phyloP scores from a whole-genome alignment of 2,888 invertebrate genomes.

The Pseudolycoriella hygida region DNA sequence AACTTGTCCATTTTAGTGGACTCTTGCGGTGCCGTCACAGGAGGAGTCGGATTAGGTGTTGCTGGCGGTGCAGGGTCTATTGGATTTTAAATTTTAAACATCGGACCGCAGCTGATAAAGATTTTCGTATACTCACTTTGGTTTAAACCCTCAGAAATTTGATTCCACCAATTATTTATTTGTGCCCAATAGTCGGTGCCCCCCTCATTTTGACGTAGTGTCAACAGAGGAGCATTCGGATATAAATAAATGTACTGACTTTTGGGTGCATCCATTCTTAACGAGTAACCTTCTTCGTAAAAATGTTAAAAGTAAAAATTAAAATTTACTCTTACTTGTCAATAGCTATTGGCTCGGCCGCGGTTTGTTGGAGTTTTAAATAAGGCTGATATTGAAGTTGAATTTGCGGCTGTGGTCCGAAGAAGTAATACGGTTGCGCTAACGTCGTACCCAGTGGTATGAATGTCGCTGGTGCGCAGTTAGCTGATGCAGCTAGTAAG shows the following conservation, averaged over 20 bases:
- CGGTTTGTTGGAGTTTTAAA: conserved; percentile 10
- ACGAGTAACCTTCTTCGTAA: neutral
- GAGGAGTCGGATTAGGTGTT: too few relatives aligned
- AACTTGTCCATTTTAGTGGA: neutral
- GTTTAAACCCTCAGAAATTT: too few relatives aligned
- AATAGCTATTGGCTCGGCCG: conserved; percentile 12
- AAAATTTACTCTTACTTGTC: neutral
- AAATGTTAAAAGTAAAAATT: neutral
- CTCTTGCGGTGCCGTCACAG: too few relatives aligned
- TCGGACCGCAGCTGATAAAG: neutral
- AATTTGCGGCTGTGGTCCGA: conserved; percentile 26
- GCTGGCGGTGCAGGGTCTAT: neutral
- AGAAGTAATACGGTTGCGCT: conserved; percentile 21
- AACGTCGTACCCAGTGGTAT: neutral
- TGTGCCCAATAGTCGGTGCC: neutral
- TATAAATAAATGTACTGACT: neutral
- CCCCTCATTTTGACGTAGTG: neutral
- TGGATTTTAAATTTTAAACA: neutral
- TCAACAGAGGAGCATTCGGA: neutral
- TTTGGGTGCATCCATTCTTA: neutral
- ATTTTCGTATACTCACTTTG: neutral
- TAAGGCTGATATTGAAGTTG: conserved; percentile 17
- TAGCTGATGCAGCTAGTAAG: too few relatives aligned
- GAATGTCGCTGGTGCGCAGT: too few relatives aligned
- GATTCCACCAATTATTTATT: too few relatives aligned